Base-by-base conservation (phyloP, 2,113 vertebrate species). In the Ochotona princeps region DNA sequence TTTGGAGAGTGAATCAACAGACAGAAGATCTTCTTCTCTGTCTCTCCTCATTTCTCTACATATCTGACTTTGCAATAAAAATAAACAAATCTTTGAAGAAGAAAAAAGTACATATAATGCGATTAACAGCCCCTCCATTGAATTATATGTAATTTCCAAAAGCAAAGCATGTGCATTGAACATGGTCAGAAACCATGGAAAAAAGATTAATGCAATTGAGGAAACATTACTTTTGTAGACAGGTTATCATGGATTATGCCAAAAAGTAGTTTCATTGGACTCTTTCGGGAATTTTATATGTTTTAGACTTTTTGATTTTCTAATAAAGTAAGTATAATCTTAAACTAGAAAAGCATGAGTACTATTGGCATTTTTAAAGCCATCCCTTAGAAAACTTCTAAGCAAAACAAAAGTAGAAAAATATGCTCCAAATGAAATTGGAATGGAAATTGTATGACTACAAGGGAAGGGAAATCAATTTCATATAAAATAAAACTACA, bases 201-300 rank as follows among this genome's bases (percentile, higher is more conserved):
- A 47, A 90, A 78, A 32, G 26, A 15, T 30, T 63, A 63, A 61
- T 74, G n/a, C 9, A 73, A 5, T 13, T 72, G n/a, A 44, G 15
- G 66, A 81, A 61, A n/a, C 67, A 38, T n/a, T 25, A 30, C 26
- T 67, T 5, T 61, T 78, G 47, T 25, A 74, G 25, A 89, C 28
- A 57, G 54, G 54, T 57, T 57, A 57, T 57, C 18, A 14, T 17
- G 72, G 23, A 79, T 7, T 66, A 54, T 67, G 13, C 18, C 14
- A 66, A 76, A 95, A 92, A 35, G n/a, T 57, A 69, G 81, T 81
- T 95, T 81, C 17, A 81, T 9, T 79, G 9, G 2, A 14, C 30
- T 78, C 49, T 20, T 61, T 54, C 69, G 7, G 15, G 15, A 17
- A 75, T 4, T 5, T 60, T 0, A 3, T 70, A 74, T n/a, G 32